Evolutionary conservation across 2,113 vertebrate species (phyloP), one percentile per base, ranked within the genome.

Genomic region (Dolichotis patagonum): DNA sequence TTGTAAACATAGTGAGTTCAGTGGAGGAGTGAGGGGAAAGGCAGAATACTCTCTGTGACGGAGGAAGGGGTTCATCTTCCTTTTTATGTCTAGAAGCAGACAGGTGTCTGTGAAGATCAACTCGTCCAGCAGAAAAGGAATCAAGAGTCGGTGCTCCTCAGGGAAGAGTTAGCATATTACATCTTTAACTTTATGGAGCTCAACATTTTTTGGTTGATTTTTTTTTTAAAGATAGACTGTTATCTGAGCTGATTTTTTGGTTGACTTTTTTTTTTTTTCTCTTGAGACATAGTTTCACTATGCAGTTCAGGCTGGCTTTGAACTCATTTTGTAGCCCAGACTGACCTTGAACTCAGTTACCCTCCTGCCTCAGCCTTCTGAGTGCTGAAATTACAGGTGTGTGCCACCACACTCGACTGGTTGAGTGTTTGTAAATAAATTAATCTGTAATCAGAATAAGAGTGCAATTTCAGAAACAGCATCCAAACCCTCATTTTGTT

Each of bases 1-100:
- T 91, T 97, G 86, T 75, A 96, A 97, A 90, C 94, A 96, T 19
- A 84, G 35, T 81, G 56, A 73, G 24, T 86, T 95, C 65, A 77
- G 77, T n/a, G 82, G 28, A 86, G 80, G 85, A 96, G 56, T 26
- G 90, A 89, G 19, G 81, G 63, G 65, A 90, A 89, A 90, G 69
- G 73, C 58, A 92, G 84, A 84, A 22, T 16, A 77, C 69, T 28
- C 75, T 96, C 96, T 62, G 93, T 77, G 71, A 90, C 89, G 58
- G 41, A 91, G n/a, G 65, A 90, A 46, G 60, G 84, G 85, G 28
- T 95, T 96, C 90, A 95, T 54, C 93, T 95, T 95, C 52, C 43
- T 87, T 96, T 81, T 92, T 93, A 86, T 81, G 78, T 67, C 38
- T 85, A 85, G 32, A 38, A 71, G 90, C 77, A 62, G 56, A 75